Evolutionary conservation across 2,797 vertebrate genomes (phyloP).

Genomic region (Gambusia yucatana): DNA sequence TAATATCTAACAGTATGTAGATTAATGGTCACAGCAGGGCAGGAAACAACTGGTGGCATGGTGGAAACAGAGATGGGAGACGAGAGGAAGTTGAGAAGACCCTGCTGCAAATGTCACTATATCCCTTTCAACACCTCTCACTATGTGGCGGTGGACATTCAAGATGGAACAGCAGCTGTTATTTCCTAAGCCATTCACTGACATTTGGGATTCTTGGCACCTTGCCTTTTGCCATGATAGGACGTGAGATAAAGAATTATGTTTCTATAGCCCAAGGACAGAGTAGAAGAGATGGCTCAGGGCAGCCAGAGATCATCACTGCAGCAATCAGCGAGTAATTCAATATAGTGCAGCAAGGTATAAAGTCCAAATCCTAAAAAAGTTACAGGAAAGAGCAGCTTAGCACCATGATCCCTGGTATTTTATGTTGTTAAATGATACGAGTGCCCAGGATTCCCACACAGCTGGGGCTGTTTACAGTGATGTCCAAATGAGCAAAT

Average conservation of each 20-base stretch:
- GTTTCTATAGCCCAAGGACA: constrained; percentile 54
- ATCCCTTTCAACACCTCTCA: constrained; percentile 67
- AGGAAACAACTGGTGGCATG: constrained; percentile 48
- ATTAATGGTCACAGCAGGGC: constrained; percentile 59
- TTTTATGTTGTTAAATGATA: constrained; percentile 25
- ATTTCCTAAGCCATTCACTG: constrained; percentile 67
- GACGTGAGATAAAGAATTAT: constrained; percentile 37
- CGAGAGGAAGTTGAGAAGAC: constrained; percentile 52
- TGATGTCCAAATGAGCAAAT: constrained; percentile 8
- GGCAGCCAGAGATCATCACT: constrained; percentile 13
- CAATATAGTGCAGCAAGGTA: constrained; percentile 41
- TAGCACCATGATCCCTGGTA: constrained; percentile 14
- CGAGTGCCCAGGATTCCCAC: constrained; percentile 8
- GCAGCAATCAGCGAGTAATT: constrained; percentile 34
- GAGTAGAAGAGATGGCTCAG: constrained; percentile 23
- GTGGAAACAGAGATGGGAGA: constrained; percentile 52
- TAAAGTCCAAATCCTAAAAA: constrained; percentile 7
- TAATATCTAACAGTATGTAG: constrained; percentile 50
- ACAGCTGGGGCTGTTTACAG: constrained; percentile 17
- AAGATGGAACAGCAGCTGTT: constrained; percentile 80
- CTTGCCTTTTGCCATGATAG: constrained; percentile 44
- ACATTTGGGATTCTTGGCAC: constrained; percentile 69
- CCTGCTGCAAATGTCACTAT: constrained; percentile 78
- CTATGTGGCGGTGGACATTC: constrained; percentile 65
- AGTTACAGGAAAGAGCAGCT: constrained; percentile 22